A percentile compares a stretch with the other conserved stretches of the same genome.
These are phyloP conservation scores for Cardiocondyla obscurior DNA, from an alignment of 1,140 invertebrate species.

Conservation along the genomic window DNA sequence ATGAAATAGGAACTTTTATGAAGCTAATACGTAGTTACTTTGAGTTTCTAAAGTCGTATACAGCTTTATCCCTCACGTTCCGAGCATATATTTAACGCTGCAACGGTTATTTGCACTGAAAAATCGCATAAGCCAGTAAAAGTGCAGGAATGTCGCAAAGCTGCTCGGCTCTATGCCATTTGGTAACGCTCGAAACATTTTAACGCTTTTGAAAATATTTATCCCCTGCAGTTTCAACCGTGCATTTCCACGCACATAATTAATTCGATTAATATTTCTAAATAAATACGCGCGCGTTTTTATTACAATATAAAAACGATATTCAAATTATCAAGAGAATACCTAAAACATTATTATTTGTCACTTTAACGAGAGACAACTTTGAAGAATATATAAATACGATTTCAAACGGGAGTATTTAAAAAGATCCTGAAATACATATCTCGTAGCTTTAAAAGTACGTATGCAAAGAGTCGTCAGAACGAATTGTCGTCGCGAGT, in stretches of 20 bases:
- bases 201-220: not conserved
- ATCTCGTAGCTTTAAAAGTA: not conserved
- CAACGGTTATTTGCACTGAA: slow-evolving; percentile 27
- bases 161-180: not conserved
- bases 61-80: slow-evolving; percentile 20
- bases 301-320: not conserved
- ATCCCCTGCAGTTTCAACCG: not conserved
- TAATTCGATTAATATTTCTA: not conserved
- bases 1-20: slow-evolving; percentile 32
- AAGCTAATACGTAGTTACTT: slow-evolving; percentile 26
- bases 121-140: slow-evolving; percentile 38
- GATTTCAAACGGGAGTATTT: not conserved
- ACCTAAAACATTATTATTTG: not conserved
- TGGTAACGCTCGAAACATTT: not conserved
- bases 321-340: not conserved
- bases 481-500: not conserved
- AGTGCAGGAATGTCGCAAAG: slow-evolving; percentile 6
- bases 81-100: slow-evolving; percentile 29
- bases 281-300: not conserved
- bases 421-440: not conserved
- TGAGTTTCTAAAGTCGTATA: slow-evolving; percentile 31
- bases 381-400: not conserved
- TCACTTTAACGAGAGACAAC: not conserved
- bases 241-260: not conserved
- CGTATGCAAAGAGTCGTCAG: not conserved